Evolutionary conservation across 2,888 invertebrate species (phyloP).

Genomic region (Charanyca ferruginea): DNA sequence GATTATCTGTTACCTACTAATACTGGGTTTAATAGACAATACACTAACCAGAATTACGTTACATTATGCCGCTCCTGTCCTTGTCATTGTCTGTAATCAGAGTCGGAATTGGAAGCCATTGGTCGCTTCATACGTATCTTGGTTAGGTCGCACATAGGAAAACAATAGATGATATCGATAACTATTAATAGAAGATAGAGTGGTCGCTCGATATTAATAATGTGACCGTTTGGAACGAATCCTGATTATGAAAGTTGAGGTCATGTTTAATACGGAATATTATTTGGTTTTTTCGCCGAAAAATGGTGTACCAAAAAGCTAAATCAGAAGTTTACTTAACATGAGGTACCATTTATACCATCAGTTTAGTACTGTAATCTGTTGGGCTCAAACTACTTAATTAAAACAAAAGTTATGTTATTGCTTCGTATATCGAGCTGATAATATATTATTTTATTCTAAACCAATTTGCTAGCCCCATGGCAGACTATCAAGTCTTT

Average conservation of each 20-base stretch:
- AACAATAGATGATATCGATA: slow-evolving; percentile 49
- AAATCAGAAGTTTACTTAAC: background rate
- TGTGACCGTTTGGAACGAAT: slow-evolving; percentile 24
- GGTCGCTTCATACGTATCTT: slow-evolving; percentile 22
- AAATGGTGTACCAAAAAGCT: background rate
- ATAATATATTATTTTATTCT: no score
- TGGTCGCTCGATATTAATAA: slow-evolving; percentile 51
- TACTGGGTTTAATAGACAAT: slow-evolving; percentile 1
- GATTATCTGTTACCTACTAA: background rate
- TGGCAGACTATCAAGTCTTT: no score
- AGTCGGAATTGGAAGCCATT: slow-evolving; percentile 41
- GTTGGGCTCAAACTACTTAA: no score
- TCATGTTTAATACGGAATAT: background rate
- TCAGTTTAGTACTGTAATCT: background rate
- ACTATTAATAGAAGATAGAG: slow-evolving; percentile 42
- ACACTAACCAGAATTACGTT: slow-evolving; percentile 12
- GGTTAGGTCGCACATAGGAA: slow-evolving; percentile 30
- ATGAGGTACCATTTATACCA: background rate
- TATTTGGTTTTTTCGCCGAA: slow-evolving; percentile 5
- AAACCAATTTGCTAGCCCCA: no score
- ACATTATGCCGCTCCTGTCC: slow-evolving; percentile 29
- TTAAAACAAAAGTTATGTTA: no score
- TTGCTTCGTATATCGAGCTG: no score
- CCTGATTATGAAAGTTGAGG: slow-evolving; percentile 5
- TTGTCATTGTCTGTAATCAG: slow-evolving; percentile 40